Evolutionary conservation across 1,140 invertebrate species (phyloP).

Genomic region (Bombyx mandarina): DNA sequence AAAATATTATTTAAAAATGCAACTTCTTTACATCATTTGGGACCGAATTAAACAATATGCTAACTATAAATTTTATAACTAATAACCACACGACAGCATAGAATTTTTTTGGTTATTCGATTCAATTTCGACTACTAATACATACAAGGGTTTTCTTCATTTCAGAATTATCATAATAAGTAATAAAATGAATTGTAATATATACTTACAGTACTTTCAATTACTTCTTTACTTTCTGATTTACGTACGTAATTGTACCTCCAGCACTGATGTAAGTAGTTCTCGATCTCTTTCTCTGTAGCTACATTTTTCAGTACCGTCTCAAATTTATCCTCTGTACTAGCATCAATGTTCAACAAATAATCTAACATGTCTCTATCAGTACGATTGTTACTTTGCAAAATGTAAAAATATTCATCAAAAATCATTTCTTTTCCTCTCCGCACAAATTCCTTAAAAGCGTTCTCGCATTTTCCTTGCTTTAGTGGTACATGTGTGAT

Average conservation of each 20-base stretch:
- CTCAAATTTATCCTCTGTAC: constrained; percentile 55
- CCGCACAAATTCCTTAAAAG: constrained; percentile 52
- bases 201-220: constrained; percentile 30
- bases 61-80: no score
- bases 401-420: constrained; percentile 32
- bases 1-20: no score
- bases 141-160: no score
- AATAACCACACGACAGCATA: no score
- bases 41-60: no score
- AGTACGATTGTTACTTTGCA: constrained; percentile 17
- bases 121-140: no score
- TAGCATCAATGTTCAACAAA: constrained; percentile 47
- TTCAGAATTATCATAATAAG: no score
- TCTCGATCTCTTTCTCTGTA: constrained; percentile 49
- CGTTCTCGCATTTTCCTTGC: constrained; percentile 43
- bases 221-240: constrained; percentile 24
- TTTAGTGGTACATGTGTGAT: constrained; percentile 39
- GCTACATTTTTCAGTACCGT: constrained; percentile 38
- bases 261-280: constrained; percentile 56
- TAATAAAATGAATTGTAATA: not conserved
- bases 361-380: constrained; percentile 38
- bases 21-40: no score
- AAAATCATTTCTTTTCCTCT: constrained; percentile 53
- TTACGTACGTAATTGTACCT: constrained; percentile 47
- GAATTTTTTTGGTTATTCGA: no score